Conservation (phyloP, 1,140 invertebrate genomes). For the Aleiodes sp. region DNA sequence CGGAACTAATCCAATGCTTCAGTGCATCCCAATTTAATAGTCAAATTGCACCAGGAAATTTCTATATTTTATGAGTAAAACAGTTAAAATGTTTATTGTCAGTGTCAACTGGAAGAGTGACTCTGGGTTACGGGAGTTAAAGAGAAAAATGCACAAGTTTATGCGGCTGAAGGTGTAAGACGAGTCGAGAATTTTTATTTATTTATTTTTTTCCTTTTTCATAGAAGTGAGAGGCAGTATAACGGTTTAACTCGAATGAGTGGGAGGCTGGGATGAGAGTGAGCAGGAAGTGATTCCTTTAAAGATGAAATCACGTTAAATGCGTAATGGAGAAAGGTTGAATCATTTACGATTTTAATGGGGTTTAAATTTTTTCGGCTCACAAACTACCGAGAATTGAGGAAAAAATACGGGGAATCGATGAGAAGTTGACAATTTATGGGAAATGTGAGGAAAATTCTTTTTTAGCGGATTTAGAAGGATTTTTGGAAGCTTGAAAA, state of each 20-base stretch:
- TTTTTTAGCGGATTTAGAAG: no score
- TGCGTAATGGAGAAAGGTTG: background rate
- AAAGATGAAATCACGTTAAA: background rate
- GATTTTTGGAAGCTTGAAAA: no score
- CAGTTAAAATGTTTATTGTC: slow-evolving; percentile 16
- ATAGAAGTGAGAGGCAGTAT: background rate
- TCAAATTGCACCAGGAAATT: no score
- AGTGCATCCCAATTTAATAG: background rate
- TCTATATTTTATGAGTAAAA: no score
- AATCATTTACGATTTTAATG: background rate
- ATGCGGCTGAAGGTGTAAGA: slow-evolving; percentile 10
- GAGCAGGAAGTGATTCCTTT: slow-evolving; percentile 8
- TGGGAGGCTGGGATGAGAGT: slow-evolving; percentile 6
- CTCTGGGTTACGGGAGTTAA: slow-evolving; percentile 16
- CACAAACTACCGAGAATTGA: background rate
- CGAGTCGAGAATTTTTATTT: background rate
- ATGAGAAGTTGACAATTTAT: no score
- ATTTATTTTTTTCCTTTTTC: background rate
- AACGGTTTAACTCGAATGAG: background rate
- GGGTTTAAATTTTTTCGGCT: no score
- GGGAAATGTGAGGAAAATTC: no score
- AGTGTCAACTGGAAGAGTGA: slow-evolving; percentile 13
- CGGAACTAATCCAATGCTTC: no score
- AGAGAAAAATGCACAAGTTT: slow-evolving; percentile 5
- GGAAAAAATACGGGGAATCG: background rate